Base-by-base conservation (phyloP, 2,797 vertebrate genomes). In the Neoniphon sammara region DNA sequence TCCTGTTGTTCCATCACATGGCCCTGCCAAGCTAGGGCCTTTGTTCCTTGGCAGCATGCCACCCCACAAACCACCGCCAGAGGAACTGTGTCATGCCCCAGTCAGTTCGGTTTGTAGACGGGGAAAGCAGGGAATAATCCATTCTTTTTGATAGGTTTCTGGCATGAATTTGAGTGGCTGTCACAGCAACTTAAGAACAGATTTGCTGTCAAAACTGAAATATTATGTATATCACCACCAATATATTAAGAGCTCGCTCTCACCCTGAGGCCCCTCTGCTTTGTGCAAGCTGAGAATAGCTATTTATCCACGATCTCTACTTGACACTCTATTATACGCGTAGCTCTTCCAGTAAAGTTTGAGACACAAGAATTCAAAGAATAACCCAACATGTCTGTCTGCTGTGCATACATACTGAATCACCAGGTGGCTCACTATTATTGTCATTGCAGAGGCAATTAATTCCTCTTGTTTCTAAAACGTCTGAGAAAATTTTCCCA, bases 191-290 rank as follows among this genome's bases (percentile, higher is more conserved):
- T 86, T 85, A 85, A 86, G 84, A 85, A 85, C 71, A 91, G 82
- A 90, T 89, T 90, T 87, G 70, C 83, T 87, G 88, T 89, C 88
- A 89, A 84, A 89, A 83, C 57, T 74, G 79, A 90, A 88, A 81
- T 73, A 85, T 88, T 82, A 85, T 80, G 81, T 74, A 85, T 86
- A 89, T 87, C 87, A 86, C 73, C 68, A 62, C 58, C 73, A 77
- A 82, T 88, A 77, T 88, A 85, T 82, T 76, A 88, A 78, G 53
- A 54, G 59, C 83, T 66, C 78, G 80, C 60, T 55, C 50, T 75
- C 74, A 63, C 58, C 80, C 73, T 50, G 18, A 0, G 79, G 80
- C 68, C 47, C 21, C 2, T 1, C 53, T 53, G 65, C 67, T 67
- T 64, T 74, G 65, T 70, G 56, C 58, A 56, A 74, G 23, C 53